A percentile compares a stretch with the other conserved stretches of the same genome.
phyloP scores from a whole-genome alignment of 2,113 vertebrate species.

The Rhegmatorhina hoffmannsi region DNA sequence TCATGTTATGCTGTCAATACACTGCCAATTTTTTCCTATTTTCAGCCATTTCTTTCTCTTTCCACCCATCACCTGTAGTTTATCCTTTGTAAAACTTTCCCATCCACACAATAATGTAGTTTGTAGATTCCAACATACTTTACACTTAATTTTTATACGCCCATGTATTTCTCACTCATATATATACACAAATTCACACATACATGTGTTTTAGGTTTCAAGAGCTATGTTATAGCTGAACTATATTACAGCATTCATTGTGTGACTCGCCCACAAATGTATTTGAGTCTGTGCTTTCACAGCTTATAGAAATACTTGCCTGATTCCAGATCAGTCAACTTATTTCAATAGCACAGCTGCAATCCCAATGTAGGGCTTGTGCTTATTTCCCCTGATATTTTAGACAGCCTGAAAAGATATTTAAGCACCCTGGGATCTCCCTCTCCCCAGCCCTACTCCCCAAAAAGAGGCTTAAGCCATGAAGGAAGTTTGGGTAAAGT shows the following conservation, averaged over 20 bases:
- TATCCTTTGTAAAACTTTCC: not conserved
- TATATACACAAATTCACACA: not conserved
- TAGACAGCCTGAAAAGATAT: conserved; percentile 69
- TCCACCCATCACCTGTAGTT: not conserved
- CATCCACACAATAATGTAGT: fast-evolving
- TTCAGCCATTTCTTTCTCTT: not conserved
- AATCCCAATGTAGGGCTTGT: not conserved
- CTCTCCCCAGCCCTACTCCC: not conserved
- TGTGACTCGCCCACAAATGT: not conserved
- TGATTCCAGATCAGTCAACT: not conserved
- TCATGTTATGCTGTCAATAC: fast-evolving
- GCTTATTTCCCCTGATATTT: conserved; percentile 76
- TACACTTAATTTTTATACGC: fast-evolving
- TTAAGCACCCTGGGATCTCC: conserved; percentile 62
- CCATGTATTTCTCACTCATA: not conserved
- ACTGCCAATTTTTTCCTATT: not conserved
- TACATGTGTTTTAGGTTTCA: not conserved
- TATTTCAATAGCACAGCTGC: conserved; percentile 52
- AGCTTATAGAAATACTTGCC: not conserved
- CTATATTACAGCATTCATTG: not conserved
- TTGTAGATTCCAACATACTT: not conserved
- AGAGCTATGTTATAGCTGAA: not conserved
- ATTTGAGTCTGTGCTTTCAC: not conserved
- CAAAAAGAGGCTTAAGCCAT: not conserved
- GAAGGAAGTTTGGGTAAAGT: conserved; percentile 53